A percentile compares a stretch with the other conserved stretches of the same genome.
These are phyloP conservation scores for Listronotus oregonensis DNA, from an alignment of 1,140 invertebrate genomes.

Conservation along the genomic window DNA sequence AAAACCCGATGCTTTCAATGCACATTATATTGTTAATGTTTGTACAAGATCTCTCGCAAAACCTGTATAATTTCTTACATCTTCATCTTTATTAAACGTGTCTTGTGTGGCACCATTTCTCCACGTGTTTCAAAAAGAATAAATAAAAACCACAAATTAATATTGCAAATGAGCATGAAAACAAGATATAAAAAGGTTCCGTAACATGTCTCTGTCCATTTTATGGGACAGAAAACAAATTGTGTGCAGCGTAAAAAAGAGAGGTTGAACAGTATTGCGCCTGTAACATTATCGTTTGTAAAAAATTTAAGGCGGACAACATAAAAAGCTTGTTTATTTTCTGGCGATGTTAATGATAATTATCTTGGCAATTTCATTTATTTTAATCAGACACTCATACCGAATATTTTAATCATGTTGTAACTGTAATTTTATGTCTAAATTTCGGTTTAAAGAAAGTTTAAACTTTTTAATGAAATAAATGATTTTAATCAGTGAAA, in stretches of 20 bases:
- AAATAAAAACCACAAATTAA: slow-evolving; percentile 10
- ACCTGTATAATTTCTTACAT: no score
- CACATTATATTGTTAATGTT: no score
- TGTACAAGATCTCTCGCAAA: no score
- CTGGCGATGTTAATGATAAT: slow-evolving; percentile 40
- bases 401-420: slow-evolving; percentile 25
- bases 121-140: not conserved
- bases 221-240: slow-evolving; percentile 36
- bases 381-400: slow-evolving; percentile 31
- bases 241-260: slow-evolving; percentile 22
- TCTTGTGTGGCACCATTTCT: not conserved
- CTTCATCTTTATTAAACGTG: not conserved
- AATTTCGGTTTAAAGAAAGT: not conserved
- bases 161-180: slow-evolving; percentile 27
- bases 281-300: slow-evolving; percentile 33
- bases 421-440: slow-evolving; percentile 20
- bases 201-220: slow-evolving; percentile 24
- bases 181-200: slow-evolving; percentile 21
- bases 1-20: no score
- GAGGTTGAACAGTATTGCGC: slow-evolving; percentile 27
- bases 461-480: no score
- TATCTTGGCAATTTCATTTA: slow-evolving; percentile 43
- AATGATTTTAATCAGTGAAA: no score
- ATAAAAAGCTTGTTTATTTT: slow-evolving; percentile 34
- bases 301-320: slow-evolving; percentile 32